Conservation (phyloP, 2,797 vertebrate species). For the Botia almorhae region DNA sequence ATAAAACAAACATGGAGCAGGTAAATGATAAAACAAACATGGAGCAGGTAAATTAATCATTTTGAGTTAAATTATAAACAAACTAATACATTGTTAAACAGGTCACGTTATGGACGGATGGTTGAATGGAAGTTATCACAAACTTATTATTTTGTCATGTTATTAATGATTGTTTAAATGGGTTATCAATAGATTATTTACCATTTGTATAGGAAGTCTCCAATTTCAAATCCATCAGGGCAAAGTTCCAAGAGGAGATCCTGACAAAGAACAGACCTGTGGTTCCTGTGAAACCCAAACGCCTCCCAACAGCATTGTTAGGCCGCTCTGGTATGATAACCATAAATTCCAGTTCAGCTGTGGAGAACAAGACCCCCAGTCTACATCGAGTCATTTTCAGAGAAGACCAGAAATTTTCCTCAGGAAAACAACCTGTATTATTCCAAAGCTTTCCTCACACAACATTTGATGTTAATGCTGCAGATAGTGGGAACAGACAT, state of each 20-base stretch:
- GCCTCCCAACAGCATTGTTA: constrained; percentile 60
- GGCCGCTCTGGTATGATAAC: constrained; percentile 59
- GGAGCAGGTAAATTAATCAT: constrained; percentile 20
- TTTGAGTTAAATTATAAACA: neutral
- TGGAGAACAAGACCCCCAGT: constrained; percentile 59
- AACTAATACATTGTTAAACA: neutral
- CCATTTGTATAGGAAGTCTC: constrained; percentile 69
- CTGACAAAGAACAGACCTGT: constrained; percentile 67
- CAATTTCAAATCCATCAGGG: constrained; percentile 86
- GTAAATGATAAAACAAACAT: neutral
- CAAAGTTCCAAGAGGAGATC: constrained; percentile 87
- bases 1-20: neutral
- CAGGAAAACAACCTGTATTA: constrained; percentile 65
- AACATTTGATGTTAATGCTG: constrained; percentile 45
- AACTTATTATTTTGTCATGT: neutral
- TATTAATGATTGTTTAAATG: neutral
- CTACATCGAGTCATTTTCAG: constrained; percentile 62
- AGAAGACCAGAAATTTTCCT: constrained; percentile 63
- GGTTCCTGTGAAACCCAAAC: constrained; percentile 77
- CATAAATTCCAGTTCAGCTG: constrained; percentile 44
- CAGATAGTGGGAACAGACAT: constrained; percentile 55
- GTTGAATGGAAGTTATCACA: neutral
- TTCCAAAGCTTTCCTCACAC: constrained; percentile 62
- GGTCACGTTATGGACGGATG: neutral
- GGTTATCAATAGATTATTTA: neutral